Base-by-base conservation (phyloP, 2,888 invertebrate species). In the Nemurella pictetii region DNA sequence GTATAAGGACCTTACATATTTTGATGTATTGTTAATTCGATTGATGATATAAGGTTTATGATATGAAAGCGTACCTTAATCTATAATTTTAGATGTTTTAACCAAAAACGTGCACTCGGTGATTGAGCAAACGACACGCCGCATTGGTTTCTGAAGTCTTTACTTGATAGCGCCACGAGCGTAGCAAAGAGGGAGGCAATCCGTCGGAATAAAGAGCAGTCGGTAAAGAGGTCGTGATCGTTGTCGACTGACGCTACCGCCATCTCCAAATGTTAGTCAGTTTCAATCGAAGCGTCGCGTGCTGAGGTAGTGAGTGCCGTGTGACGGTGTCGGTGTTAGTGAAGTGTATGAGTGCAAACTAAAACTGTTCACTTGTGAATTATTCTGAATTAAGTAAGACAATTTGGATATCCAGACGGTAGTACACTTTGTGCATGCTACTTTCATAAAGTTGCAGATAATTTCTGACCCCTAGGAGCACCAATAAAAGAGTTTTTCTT, bases 361-460 rank as follows among this genome's bases (percentile, higher is more conserved):
- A 55, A 15, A 15, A 20, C 55, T 55, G 55, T 55, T 55, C 55
- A 55, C 55, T 20, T 20, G 55, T 55, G 55, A 55, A 55, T 55
- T 55, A 55, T 55, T 55, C 55, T 55, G 55, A 55, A 55, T 55
- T 55, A 55, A 55, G 55, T 55, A 55, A 55, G 55, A 55, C 55
- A 20, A 78, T 78, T 78, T 78, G 78, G 78, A 78, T 78, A 29
- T 28, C 28, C 55, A 55, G 15, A 55, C 55, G 55, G 55, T 55
- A 55, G 55, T 15, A 55, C 55, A 55, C 55, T 20, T 12, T 55
- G 15, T 55, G 55, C 55, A 55, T 55, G 55, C 1, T 55, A 20
- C 20, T 12, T 15, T 20, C 55, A 12, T 20, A 20, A 20, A 20
- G 3, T 55, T 55, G 55, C 55, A 15, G 55, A 2, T 55, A 35